Base-by-base conservation (phyloP, 2,113 vertebrate genomes). In the Eolophus roseicapilla region DNA sequence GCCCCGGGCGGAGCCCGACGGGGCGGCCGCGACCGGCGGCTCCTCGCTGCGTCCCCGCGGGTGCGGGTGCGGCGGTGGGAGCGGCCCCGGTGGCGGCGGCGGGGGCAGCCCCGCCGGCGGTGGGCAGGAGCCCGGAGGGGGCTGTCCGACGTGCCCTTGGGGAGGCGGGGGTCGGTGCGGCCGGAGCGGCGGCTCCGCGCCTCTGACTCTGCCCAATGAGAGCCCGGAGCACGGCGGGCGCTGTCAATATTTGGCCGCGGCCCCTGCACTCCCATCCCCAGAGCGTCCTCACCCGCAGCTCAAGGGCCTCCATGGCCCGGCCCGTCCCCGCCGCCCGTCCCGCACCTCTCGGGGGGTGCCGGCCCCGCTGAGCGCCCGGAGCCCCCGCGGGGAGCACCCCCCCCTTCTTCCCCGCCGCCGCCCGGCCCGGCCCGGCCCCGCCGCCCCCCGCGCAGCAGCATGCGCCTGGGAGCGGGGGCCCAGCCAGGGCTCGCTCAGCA, bases 161-260 rank as follows among this genome's bases (percentile, higher is more conserved):
- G 62, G 80, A 44, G 67, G 76, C 20, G 63, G 86, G 60, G 81
- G 79, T 90, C 74, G 80, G n/a, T 62, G 77, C 39, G 47, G 89
- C 96, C 93, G 70, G 52, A 81, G 78, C 83, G 77, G 87, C 76
- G 67, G n/a, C 88, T 94, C 93, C 92, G 93, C 94, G 96, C 79
- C 83, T 70, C 92, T 87, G 96, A 88, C 93, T 97, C 95, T 98
- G 92, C 97, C 98, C 98, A 98, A 98, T 98, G 97, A 98, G 97
- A 95, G 92, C 93, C 94, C 88, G 93, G 63, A 93, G 95, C 92
- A 44, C 93, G 74, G 37, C 88, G 92, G 95, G 95, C 97, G 85
- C 97, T 95, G 97, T 97, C 97, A 93, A 93, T 97, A 95, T 95
- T 86, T 95, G 86, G 96, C 78, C 88, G 28, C 93, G 80, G 90